Evolutionary conservation across 2,113 vertebrate genomes (phyloP).

Genomic region (Otolemur garnettii): DNA sequence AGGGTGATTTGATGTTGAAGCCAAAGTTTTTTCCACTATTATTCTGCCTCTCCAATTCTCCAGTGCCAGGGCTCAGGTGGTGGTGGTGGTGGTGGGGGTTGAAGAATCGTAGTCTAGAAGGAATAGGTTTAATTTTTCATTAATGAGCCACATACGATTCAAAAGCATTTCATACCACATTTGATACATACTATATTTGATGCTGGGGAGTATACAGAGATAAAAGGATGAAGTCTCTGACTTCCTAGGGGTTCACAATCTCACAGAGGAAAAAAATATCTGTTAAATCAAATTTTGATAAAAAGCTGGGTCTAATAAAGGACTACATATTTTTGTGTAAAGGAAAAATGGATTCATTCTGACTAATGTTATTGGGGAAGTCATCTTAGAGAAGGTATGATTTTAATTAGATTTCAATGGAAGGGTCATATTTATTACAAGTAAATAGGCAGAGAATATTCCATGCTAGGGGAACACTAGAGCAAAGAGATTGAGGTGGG

Average conservation of each 20-base stretch:
- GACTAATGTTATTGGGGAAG: conserved; percentile 17
- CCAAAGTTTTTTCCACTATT: neutral
- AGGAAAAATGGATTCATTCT: neutral
- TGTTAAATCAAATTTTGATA: neutral
- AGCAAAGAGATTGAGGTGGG: neutral
- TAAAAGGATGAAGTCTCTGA: neutral
- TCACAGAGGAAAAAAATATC: neutral
- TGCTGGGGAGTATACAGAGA: neutral
- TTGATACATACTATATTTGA: neutral
- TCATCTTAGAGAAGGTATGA: neutral
- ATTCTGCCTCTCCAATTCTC: neutral
- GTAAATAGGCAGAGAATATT: neutral
- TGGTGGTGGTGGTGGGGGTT: too few relatives aligned
- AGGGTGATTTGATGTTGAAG: conserved; percentile 21
- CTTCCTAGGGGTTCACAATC: neutral
- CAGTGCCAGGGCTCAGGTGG: neutral
- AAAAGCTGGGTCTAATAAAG: neutral
- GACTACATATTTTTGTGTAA: neutral
- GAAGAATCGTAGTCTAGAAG: neutral
- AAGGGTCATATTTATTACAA: conserved; percentile 45
- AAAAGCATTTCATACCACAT: neutral
- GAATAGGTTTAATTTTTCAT: conserved; percentile 33
- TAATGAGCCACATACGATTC: neutral
- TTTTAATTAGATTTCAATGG: conserved; percentile 38
- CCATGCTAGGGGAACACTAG: neutral